These are phyloP conservation scores for Smittia sp. DNA, from an alignment of 2,888 invertebrate species.

Conservation along the genomic window DNA sequence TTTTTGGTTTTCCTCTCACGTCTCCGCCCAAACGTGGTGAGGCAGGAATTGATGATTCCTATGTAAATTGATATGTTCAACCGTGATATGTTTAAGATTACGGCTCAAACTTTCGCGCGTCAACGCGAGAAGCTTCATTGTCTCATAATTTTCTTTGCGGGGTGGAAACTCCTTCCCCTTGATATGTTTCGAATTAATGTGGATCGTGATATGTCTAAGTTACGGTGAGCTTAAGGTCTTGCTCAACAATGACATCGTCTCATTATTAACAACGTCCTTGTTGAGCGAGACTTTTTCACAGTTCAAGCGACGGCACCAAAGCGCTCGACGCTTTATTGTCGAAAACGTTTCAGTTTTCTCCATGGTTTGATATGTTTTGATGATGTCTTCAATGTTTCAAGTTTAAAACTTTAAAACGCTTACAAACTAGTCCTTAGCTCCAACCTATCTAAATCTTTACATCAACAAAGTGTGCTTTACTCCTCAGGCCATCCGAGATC, in stretches of 20 bases:
- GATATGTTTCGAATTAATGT: conserved; percentile 6
- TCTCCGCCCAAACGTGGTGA: background rate
- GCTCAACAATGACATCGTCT: too few species aligned
- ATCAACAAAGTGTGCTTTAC: conserved; percentile 51
- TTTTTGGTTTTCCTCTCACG: conserved; percentile 5
- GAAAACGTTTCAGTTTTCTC: background rate
- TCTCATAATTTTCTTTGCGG: conserved; percentile 17
- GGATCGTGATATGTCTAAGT: background rate
- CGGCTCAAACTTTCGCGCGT: background rate
- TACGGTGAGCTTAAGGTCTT: too few species aligned
- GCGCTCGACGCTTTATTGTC: too few species aligned
- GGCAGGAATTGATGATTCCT: background rate
- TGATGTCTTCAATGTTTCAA: background rate
- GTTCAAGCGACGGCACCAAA: too few species aligned
- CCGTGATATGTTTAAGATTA: conserved; percentile 22
- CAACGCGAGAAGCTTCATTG: conserved; percentile 1
- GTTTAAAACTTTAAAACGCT: background rate
- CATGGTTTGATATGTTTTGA: conserved; percentile 5
- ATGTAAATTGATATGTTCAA: conserved; percentile 18
- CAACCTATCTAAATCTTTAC: conserved; percentile 10
- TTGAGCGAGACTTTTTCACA: too few species aligned
- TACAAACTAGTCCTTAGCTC: background rate
- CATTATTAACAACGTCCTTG: too few species aligned
- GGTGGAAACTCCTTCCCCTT: background rate
- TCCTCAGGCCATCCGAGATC: conserved; percentile 91